Evolutionary conservation across 2,888 invertebrate genomes (phyloP).

Genomic region (Ephialtes manifestator): DNA sequence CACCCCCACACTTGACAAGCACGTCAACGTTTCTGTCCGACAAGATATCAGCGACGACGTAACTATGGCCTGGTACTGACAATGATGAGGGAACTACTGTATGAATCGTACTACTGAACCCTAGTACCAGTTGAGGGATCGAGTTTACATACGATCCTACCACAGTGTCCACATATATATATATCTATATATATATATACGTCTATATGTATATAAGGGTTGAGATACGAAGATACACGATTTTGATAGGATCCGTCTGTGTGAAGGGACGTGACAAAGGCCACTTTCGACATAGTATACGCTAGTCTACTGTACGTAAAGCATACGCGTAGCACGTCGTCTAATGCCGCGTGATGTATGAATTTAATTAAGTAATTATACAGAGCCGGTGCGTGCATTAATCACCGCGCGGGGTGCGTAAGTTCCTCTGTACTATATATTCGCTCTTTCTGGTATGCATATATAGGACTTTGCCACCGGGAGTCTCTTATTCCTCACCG

Average conservation of each 20-base stretch:
- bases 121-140: slow-evolving; percentile 28
- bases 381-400: slow-evolving; percentile 74
- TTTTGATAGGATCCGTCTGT: slow-evolving; percentile 71
- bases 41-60: slow-evolving; percentile 28
- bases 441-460: background rate
- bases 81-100: slow-evolving; percentile 49
- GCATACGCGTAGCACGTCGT: slow-evolving; percentile 57
- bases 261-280: slow-evolving; percentile 72
- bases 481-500: slow-evolving; percentile 36
- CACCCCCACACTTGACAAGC: slow-evolving; percentile 26
- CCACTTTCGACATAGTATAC: slow-evolving; percentile 60
- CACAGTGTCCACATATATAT: background rate
- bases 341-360: slow-evolving; percentile 80
- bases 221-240: slow-evolving; percentile 64
- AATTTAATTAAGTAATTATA: slow-evolving; percentile 82
- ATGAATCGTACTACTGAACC: slow-evolving; percentile 35
- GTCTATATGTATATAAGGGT: background rate
- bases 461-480: background rate
- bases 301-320: background rate
- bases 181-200: background rate
- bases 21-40: slow-evolving; percentile 21
- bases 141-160: slow-evolving; percentile 15
- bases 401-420: slow-evolving; percentile 68
- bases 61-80: slow-evolving; percentile 33
- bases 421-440: background rate